phyloP scores from a whole-genome alignment of 2,888 invertebrate genomes.

The Octodonta nipae region DNA sequence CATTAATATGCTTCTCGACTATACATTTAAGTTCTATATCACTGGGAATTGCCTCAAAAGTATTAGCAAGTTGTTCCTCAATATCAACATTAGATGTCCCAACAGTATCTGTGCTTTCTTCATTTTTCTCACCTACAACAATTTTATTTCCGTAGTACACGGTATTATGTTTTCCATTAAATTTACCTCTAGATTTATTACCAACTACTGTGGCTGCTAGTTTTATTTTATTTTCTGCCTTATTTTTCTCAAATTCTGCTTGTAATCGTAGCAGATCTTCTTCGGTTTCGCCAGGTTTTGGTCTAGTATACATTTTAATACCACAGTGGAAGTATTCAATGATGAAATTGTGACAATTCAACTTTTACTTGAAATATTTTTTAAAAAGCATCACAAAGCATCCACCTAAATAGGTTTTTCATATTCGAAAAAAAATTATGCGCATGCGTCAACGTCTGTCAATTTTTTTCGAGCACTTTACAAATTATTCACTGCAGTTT shows the following conservation, averaged over 20 bases:
- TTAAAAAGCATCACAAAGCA: too few relatives aligned
- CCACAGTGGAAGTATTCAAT: too few relatives aligned
- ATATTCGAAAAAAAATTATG: too few relatives aligned
- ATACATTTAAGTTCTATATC: constrained; percentile 41
- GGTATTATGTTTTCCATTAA: background rate
- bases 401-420: too few relatives aligned
- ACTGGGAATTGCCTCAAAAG: constrained; percentile 36
- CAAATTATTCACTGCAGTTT: too few relatives aligned
- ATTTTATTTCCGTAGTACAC: background rate
- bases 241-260: constrained; percentile 50
- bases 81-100: constrained; percentile 14
- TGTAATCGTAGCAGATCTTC: constrained; percentile 63
- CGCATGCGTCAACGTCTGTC: too few relatives aligned
- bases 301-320: constrained; percentile 51
- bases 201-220: constrained; percentile 49
- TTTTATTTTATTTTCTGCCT: constrained; percentile 41
- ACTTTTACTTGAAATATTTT: too few relatives aligned
- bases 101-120: constrained; percentile 8
- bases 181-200: constrained; percentile 13
- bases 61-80: constrained; percentile 27
- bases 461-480: too few relatives aligned
- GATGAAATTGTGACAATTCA: too few relatives aligned
- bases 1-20: constrained; percentile 37
- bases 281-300: constrained; percentile 56
- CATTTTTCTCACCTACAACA: constrained; percentile 7